phyloP scores from a whole-genome alignment of 1,140 invertebrate species.

The Aleiodes sp. region DNA sequence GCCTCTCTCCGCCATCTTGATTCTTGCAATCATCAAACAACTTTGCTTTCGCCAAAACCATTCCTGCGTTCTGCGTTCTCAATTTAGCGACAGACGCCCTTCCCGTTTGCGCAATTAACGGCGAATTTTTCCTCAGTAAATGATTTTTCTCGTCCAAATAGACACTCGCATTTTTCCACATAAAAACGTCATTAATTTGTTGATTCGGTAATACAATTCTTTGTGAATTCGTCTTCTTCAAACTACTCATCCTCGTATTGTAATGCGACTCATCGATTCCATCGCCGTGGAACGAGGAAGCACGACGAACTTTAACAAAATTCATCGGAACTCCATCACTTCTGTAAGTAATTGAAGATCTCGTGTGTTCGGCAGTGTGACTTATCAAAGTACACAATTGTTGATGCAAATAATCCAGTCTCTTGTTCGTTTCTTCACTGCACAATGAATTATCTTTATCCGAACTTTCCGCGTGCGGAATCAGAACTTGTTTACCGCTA shows the following conservation, averaged over 20 bases:
- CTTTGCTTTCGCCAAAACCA: slow-evolving; percentile 74
- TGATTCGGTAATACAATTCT: too few relatives aligned
- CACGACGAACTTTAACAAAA: slow-evolving; percentile 47
- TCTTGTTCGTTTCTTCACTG: slow-evolving; percentile 52
- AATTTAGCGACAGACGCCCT: slow-evolving; percentile 72
- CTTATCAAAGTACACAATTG: slow-evolving; percentile 52
- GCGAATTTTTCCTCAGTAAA: slow-evolving; percentile 7
- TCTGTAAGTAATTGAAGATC: slow-evolving; percentile 35
- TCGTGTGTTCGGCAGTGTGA: slow-evolving; percentile 53
- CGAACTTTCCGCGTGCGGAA: slow-evolving; percentile 1
- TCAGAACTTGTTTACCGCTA: slow-evolving; percentile 35
- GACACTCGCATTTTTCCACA: slow-evolving; percentile 62
- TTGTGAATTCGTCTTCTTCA: slow-evolving; percentile 55
- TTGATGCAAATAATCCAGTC: slow-evolving; percentile 52
- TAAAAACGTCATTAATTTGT: slow-evolving; percentile 38
- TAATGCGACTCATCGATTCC: slow-evolving; percentile 52
- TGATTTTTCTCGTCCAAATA: slow-evolving; percentile 53
- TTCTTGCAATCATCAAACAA: slow-evolving; percentile 68
- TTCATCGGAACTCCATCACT: slow-evolving; percentile 41
- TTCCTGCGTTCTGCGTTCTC: slow-evolving; percentile 73
- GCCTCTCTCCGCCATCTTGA: background rate
- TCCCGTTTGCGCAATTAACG: slow-evolving; percentile 55
- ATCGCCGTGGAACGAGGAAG: slow-evolving; percentile 57
- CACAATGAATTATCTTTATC: slow-evolving; percentile 41
- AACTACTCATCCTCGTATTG: slow-evolving; percentile 54